A percentile compares a stretch with the other conserved stretches of the same genome.
These are phyloP conservation scores for Hippocampus mohnikei DNA, from an alignment of 2,113 vertebrate genomes.

Conservation along the genomic window DNA sequence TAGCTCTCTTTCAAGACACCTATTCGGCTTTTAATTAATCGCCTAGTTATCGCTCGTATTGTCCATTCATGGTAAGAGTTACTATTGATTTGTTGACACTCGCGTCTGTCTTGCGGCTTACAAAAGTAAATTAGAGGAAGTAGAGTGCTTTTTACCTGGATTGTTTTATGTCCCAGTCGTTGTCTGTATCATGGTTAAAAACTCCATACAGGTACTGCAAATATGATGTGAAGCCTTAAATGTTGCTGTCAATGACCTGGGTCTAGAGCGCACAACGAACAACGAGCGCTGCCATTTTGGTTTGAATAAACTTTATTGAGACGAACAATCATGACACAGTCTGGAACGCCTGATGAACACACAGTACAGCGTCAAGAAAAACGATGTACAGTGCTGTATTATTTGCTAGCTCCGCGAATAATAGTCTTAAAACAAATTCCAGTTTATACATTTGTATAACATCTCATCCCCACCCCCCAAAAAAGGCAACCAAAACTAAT, in stretches of 20 bases:
- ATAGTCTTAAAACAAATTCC: neutral
- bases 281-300: slow-evolving; percentile 70
- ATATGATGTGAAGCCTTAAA: slow-evolving; percentile 16
- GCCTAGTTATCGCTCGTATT: neutral
- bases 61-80: neutral
- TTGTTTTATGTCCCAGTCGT: neutral
- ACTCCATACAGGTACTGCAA: neutral
- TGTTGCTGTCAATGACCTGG: slow-evolving; percentile 7
- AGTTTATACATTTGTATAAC: neutral
- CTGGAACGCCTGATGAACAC: neutral
- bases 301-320: slow-evolving; percentile 73
- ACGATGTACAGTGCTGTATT: neutral
- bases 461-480: neutral
- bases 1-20: neutral
- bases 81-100: neutral
- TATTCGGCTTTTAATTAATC: neutral
- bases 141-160: neutral
- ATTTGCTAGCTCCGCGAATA: neutral
- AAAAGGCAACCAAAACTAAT: neutral
- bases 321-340: slow-evolving; percentile 10
- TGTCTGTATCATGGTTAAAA: neutral
- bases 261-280: slow-evolving; percentile 31
- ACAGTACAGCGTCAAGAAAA: neutral
- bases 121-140: neutral
- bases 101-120: neutral